A percentile compares a stretch with the other conserved stretches of the same genome.
These are phyloP conservation scores for Sinocyclocheilus maitianheensis DNA, from an alignment of 2,113 vertebrate genomes.

Conservation along the genomic window DNA sequence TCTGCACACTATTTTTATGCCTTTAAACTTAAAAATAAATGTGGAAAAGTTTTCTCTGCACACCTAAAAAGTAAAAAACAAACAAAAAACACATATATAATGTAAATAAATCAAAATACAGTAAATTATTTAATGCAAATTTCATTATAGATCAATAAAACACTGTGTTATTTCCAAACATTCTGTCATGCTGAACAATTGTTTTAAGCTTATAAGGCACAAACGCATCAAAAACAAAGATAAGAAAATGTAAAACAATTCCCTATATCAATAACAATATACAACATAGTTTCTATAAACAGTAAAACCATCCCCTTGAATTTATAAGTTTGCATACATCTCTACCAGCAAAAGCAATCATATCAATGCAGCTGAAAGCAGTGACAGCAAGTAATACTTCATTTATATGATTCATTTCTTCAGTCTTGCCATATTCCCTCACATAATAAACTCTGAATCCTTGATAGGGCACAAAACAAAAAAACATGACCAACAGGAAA, in stretches of 20 bases:
- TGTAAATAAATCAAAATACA: no score
- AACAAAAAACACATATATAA: no score
- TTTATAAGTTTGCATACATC: background rate
- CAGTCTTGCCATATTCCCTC: rapidly evolving
- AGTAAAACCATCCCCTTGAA: background rate
- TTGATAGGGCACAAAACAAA: constrained; percentile 82
- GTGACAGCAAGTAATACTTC: constrained; percentile 81
- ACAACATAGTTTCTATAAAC: background rate
- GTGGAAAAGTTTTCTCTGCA: no score
- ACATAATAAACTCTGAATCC: constrained; percentile 79
- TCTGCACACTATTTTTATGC: no score
- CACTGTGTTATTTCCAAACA: no score
- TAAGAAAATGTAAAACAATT: background rate
- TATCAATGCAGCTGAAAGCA: constrained; percentile 79
- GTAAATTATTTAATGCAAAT: no score
- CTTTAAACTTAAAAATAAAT: no score
- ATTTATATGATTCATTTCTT: constrained; percentile 56
- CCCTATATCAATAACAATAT: background rate
- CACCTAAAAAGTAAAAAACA: no score
- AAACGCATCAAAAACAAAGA: no score
- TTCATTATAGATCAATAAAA: no score
- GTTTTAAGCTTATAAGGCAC: background rate
- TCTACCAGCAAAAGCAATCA: constrained; percentile 61
- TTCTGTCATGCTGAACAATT: background rate
- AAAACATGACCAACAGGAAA: constrained; percentile 78